Evolutionary conservation across 2,888 invertebrate genomes (phyloP).

Genomic region (Drosophila mimetica): DNA sequence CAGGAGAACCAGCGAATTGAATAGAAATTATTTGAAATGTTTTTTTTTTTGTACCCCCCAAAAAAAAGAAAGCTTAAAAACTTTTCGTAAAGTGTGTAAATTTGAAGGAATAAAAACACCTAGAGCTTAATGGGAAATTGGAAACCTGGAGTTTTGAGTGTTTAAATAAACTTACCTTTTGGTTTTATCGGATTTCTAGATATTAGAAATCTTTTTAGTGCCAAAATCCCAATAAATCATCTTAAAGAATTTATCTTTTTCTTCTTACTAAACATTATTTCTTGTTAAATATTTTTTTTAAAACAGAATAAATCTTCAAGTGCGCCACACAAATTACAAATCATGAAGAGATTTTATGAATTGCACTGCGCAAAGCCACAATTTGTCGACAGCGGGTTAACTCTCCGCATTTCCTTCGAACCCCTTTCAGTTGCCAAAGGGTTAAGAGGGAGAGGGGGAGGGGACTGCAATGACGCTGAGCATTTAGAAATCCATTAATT

Average conservation of each 20-base stretch:
- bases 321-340: conserved; percentile 15
- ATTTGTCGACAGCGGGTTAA: conserved; percentile 57
- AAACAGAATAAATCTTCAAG: conserved; percentile 59
- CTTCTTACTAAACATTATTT: too few species aligned
- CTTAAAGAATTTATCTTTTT: too few species aligned
- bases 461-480: conserved; percentile 61
- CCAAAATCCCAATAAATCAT: too few species aligned
- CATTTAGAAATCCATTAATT: conserved; percentile 83
- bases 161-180: neutral
- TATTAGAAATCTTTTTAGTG: too few species aligned
- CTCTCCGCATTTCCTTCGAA: neutral
- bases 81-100: conserved; percentile 10
- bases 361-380: conserved; percentile 48
- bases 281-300: conserved; percentile 9
- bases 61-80: neutral
- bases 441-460: conserved; percentile 22
- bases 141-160: neutral
- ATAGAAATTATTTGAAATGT: conserved; percentile 34
- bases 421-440: conserved; percentile 21
- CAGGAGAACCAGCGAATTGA: conserved; percentile 20
- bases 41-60: neutral
- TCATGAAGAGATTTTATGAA: conserved; percentile 10
- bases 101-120: conserved; percentile 10
- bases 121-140: conserved; percentile 1
- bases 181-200: neutral